phyloP scores from a whole-genome alignment of 30 jellyfish, hydroid and myxozoan species.

The Aurelia sp. region DNA sequence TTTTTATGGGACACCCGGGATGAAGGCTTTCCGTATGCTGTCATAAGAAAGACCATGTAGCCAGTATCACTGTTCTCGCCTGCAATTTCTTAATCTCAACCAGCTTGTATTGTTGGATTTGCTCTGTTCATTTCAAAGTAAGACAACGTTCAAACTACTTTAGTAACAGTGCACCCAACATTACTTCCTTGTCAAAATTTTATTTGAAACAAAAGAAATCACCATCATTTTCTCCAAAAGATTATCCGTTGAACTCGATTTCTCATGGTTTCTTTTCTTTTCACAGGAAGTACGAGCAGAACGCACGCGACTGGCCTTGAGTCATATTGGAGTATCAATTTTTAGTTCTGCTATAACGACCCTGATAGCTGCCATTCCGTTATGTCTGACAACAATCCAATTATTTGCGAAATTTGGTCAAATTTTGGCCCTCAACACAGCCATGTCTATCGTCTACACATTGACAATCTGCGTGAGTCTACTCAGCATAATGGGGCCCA shows the following conservation, averaged over 20 bases:
- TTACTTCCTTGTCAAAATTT: too few species aligned
- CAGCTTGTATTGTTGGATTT: too few species aligned
- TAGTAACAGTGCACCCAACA: too few species aligned
- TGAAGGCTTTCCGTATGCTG: too few species aligned
- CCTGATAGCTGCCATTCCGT: slow-evolving; percentile 72
- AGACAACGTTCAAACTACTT: too few species aligned
- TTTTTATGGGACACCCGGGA: too few species aligned
- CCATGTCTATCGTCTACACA: slow-evolving; percentile 66
- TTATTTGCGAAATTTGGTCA: slow-evolving; percentile 75
- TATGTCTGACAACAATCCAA: slow-evolving; percentile 65
- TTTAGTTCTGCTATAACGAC: slow-evolving; percentile 79
- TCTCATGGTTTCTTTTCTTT: neutral
- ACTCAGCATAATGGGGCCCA: slow-evolving; percentile 73
- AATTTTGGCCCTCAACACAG: slow-evolving; percentile 72
- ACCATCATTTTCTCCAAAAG: neutral
- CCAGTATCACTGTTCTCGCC: too few species aligned
- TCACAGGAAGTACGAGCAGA: slow-evolving; percentile 62
- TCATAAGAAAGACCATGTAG: too few species aligned
- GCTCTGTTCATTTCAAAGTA: too few species aligned
- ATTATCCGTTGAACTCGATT: neutral
- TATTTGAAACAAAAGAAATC: neutral
- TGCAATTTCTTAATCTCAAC: too few species aligned
- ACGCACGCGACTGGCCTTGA: slow-evolving; percentile 58
- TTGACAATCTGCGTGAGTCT: slow-evolving; percentile 74
- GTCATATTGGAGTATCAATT: slow-evolving; percentile 75